These are phyloP conservation scores for Luehdorfia chinensis DNA, from an alignment of 1,140 invertebrate species.

Conservation along the genomic window DNA sequence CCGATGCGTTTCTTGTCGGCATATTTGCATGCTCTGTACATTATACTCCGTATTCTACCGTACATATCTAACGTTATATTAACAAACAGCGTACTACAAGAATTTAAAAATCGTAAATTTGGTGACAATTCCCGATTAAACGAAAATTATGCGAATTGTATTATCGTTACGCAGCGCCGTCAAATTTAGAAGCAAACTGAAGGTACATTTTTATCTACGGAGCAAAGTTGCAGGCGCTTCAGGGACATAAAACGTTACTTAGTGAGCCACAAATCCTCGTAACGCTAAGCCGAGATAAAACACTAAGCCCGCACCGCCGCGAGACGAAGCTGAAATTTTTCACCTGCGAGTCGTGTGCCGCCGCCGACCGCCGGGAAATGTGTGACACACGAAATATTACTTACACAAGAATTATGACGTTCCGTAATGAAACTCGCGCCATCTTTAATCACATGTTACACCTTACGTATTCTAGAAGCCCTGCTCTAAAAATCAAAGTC, in stretches of 20 bases:
- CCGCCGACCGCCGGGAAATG: constrained; percentile 37
- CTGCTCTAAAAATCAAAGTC: background rate
- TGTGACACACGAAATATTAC: constrained; percentile 63
- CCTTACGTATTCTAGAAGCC: background rate
- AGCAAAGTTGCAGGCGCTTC: constrained; percentile 65
- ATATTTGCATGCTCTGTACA: no score
- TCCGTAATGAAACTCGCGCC: constrained; percentile 60
- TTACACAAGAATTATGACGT: constrained; percentile 64
- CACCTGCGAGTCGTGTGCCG: constrained; percentile 55
- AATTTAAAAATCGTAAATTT: no score
- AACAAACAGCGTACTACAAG: no score
- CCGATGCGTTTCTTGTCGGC: background rate
- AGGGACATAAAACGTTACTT: constrained; percentile 74
- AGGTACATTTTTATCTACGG: constrained; percentile 67
- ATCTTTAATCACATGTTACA: constrained; percentile 45
- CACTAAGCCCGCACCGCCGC: constrained; percentile 64
- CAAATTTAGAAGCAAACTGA: constrained; percentile 38
- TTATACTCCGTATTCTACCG: no score
- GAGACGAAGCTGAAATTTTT: constrained; percentile 67
- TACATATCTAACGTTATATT: no score
- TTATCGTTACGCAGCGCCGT: constrained; percentile 23
- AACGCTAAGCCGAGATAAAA: constrained; percentile 76
- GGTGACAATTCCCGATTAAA: no score
- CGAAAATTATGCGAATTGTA: constrained; percentile 19
- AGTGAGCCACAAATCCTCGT: constrained; percentile 76